These are phyloP conservation scores for Antechinus flavipes DNA, from an alignment of 2,113 vertebrate species.

Conservation along the genomic window DNA sequence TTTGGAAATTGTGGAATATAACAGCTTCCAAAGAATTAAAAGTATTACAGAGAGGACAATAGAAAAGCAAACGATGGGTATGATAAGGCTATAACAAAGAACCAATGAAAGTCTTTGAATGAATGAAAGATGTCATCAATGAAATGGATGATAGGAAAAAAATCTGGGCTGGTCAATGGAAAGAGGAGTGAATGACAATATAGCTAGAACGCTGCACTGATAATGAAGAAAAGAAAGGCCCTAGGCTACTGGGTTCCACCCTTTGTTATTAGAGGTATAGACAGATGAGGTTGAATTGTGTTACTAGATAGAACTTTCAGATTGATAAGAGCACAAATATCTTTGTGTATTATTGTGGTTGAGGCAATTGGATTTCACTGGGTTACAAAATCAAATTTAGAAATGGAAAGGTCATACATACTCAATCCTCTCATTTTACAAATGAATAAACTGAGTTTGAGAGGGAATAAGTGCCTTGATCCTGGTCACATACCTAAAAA, in stretches of 20 bases:
- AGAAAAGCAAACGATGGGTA: not conserved
- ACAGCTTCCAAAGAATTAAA: not conserved
- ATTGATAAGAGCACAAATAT: not conserved
- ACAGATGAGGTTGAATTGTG: not conserved
- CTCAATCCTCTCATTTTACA: not conserved
- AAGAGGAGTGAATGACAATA: not conserved
- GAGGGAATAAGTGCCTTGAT: not conserved
- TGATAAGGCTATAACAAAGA: not conserved
- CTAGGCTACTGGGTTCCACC: not conserved
- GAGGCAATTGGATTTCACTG: not conserved
- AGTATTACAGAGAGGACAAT: not conserved
- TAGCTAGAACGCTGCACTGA: not conserved
- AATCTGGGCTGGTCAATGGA: not conserved
- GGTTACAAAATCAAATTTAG: not conserved
- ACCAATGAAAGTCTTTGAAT: not conserved
- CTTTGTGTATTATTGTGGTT: not conserved
- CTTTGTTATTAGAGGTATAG: not conserved
- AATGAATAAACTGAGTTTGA: not conserved
- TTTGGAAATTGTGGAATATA: not conserved
- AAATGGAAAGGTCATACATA: not conserved
- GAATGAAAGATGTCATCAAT: not conserved
- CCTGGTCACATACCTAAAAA: not conserved
- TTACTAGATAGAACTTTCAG: not conserved
- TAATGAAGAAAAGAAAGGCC: not conserved
- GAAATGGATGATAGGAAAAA: not conserved